Evolutionary conservation across 2,113 vertebrate species (phyloP), one percentile per base, ranked within the genome.

Genomic region (Malurus elegans): DNA sequence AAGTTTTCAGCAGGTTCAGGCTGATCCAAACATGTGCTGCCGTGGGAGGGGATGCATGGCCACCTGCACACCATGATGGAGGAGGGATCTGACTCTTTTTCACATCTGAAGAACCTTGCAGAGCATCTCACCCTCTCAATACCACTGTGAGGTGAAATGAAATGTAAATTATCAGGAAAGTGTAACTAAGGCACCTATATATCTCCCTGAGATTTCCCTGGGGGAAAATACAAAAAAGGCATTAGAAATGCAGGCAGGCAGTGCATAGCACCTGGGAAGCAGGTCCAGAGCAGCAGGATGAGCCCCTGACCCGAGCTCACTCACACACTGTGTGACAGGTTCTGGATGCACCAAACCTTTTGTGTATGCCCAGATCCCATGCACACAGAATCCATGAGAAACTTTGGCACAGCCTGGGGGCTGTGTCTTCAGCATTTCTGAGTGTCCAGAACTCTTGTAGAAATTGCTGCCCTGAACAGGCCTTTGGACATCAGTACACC

Each of bases 31-130:
- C 4, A 1, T 0, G 3, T 34, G 32, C 73, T 51, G 69, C 54
- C 29, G 23, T 50, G 1, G 4, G 42, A 64, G 32, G n/a, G 44
- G 15, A 38, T 51, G 60, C 34, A 54, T 54, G 61, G 29, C 40
- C 29, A 31, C 25, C 34, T 24, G 70, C 4, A 3, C 4, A 1
- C 36, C 1, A 0, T 3, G 5, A 7, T 19, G 26, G 56, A 50
- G 42, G 28, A 48, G 28, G 13, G 21, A 82, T 50, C 51, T 2
- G 2, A 25, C 4, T 10, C 12, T 48, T 86, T 74, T 73, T 42
- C 26, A 29, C 18, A 14, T 12, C 54, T 70, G 40, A 70, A 79
- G 57, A 87, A 32, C 23, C 24, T 61, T 38, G 18, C 18, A 25
- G 32, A 82, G 17, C 48, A 53, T 48, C 25, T 12, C 38, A 64